These are phyloP conservation scores for Buathra laborator DNA, from an alignment of 2,888 invertebrate species.

Conservation along the genomic window DNA sequence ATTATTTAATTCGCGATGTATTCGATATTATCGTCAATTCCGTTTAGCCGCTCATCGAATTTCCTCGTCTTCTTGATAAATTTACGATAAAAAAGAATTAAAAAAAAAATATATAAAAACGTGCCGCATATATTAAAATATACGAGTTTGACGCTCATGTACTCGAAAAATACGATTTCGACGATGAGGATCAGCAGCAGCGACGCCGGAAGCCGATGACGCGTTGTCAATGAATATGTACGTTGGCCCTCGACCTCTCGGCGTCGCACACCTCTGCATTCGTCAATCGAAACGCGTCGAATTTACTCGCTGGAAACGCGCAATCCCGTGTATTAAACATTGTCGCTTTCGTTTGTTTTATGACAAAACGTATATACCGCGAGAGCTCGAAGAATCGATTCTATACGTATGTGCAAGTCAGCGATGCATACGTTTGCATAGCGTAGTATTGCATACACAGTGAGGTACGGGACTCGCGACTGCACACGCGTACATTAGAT, in stretches of 20 bases:
- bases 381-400: constrained; percentile 6
- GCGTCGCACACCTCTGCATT: constrained; percentile 61
- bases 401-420: not conserved
- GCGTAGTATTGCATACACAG: not conserved
- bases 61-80: not conserved
- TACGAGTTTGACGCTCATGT: constrained; percentile 4
- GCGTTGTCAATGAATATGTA: constrained; percentile 81
- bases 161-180: constrained; percentile 24
- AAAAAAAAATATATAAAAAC: not conserved
- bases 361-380: not conserved
- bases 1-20: too few relatives aligned
- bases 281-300: constrained; percentile 29
- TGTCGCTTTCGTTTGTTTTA: not conserved
- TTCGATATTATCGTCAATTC: too few relatives aligned
- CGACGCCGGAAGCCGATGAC: constrained; percentile 76
- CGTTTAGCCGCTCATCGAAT: not conserved
- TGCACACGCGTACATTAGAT: constrained; percentile 8
- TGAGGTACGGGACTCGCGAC: not conserved
- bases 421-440: not conserved
- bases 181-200: constrained; percentile 12
- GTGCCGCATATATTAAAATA: not conserved
- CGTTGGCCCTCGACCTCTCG: constrained; percentile 80
- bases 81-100: not conserved
- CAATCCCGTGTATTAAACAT: not conserved
- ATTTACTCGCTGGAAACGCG: not conserved